phyloP scores from a whole-genome alignment of 2,797 vertebrate species.

The Lithobates pipiens region DNA sequence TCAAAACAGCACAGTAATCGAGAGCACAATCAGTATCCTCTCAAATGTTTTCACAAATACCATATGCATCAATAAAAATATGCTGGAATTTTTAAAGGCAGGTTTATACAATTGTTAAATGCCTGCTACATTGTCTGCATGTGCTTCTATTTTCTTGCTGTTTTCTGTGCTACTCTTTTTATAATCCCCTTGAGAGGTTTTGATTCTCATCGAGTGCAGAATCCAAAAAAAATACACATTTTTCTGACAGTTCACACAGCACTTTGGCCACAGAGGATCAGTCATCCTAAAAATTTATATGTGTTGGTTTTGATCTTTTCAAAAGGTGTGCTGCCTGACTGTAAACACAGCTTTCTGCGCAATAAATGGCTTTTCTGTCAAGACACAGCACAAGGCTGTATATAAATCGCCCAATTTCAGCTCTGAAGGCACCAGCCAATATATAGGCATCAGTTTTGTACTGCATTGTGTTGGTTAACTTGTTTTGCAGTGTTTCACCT shows the following conservation, averaged over 20 bases:
- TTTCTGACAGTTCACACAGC: constrained; percentile 37
- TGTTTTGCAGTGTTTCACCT: not conserved
- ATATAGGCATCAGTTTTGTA: not conserved
- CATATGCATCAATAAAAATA: constrained; percentile 47
- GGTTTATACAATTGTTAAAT: constrained; percentile 36
- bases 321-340: constrained; percentile 33
- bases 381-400: not conserved
- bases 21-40: not conserved
- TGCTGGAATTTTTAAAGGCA: constrained; percentile 8
- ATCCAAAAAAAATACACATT: constrained; percentile 37
- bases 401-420: constrained; percentile 6
- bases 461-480: not conserved
- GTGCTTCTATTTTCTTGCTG: constrained; percentile 44
- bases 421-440: not conserved
- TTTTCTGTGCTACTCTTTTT: constrained; percentile 13
- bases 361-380: constrained; percentile 43
- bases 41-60: constrained; percentile 19
- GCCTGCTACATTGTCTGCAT: constrained; percentile 39
- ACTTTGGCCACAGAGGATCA: constrained; percentile 44
- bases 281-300: constrained; percentile 56
- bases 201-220: constrained; percentile 28
- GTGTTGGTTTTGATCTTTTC: constrained; percentile 51
- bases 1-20: constrained; percentile 16
- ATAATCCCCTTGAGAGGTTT: constrained; percentile 37
- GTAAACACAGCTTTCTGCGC: constrained; percentile 41